phyloP scores from a whole-genome alignment of 2,888 invertebrate species.

The Habrosyne pyritoides region DNA sequence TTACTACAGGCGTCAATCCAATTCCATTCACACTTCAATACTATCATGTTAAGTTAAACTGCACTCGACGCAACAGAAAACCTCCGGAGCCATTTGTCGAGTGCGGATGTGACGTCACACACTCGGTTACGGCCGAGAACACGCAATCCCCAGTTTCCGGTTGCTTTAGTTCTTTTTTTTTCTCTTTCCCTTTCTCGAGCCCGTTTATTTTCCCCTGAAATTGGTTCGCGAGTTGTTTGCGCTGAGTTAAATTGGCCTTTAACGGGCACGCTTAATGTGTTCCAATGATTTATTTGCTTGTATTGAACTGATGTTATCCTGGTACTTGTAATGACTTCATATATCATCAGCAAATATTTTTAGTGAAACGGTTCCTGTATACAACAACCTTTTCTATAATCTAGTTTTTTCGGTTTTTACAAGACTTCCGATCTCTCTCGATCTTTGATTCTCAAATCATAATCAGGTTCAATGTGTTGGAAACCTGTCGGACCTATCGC shows the following conservation, averaged over 20 bases:
- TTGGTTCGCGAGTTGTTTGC: conserved; percentile 8
- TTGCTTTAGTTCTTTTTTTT: conserved; percentile 10
- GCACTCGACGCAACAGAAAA: conserved; percentile 5
- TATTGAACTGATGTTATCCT: background rate
- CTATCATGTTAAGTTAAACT: conserved; percentile 3
- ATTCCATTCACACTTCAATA: conserved; percentile 2
- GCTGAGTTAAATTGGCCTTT: conserved; percentile 7
- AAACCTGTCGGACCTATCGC: too few relatives aligned
- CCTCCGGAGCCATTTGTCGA: conserved; percentile 13
- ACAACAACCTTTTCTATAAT: background rate
- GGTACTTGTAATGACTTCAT: background rate
- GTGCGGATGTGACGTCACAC: conserved; percentile 15
- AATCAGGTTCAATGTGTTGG: too few relatives aligned
- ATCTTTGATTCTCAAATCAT: too few relatives aligned
- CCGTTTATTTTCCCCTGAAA: conserved; percentile 9
- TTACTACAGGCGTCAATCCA: background rate
- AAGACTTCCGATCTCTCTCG: too few relatives aligned
- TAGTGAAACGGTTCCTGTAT: background rate
- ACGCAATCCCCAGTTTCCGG: conserved; percentile 15
- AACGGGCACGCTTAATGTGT: conserved; percentile 1
- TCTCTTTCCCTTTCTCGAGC: background rate
- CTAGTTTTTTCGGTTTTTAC: too few relatives aligned
- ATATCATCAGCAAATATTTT: background rate
- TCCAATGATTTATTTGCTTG: conserved; percentile 3
- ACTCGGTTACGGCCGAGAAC: conserved; percentile 6